phyloP scores from a whole-genome alignment of 2,113 vertebrate species.

The Nematolebias whitei region DNA sequence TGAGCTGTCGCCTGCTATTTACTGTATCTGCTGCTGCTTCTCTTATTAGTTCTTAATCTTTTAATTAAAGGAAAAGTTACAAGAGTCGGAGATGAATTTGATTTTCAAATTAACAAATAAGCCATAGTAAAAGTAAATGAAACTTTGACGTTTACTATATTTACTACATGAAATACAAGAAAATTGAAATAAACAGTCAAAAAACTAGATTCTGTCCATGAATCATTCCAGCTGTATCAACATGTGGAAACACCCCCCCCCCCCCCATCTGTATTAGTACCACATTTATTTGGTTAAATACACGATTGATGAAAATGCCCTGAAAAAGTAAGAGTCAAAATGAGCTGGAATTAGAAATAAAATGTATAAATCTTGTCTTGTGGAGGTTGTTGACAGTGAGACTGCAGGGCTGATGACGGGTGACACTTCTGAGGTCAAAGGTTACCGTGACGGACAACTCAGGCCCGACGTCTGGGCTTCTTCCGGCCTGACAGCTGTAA shows the following conservation, averaged over 20 bases:
- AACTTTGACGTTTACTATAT: too few relatives aligned
- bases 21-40: background rate
- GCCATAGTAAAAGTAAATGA: too few relatives aligned
- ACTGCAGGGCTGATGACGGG: conserved; percentile 38
- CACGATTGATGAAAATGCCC: background rate
- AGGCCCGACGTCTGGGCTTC: conserved; percentile 10
- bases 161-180: too few relatives aligned
- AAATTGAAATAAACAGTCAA: too few relatives aligned
- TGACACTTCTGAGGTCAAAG: conserved; percentile 43
- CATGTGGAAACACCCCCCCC: too few relatives aligned
- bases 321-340: too few relatives aligned
- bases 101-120: too few relatives aligned
- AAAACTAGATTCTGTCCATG: background rate
- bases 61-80: too few relatives aligned
- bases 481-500: conserved; percentile 36
- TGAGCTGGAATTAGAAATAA: conserved; percentile 24
- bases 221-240: too few relatives aligned
- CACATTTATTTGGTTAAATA: background rate
- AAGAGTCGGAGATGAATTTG: too few relatives aligned
- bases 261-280: background rate
- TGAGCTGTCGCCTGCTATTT: background rate
- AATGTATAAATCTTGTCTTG: conserved; percentile 30
- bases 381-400: conserved; percentile 30
- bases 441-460: conserved; percentile 39
- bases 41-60: too few relatives aligned